Percentiles rank a stretch among this genome's conserved stretches.
Evolutionary conservation across 2,113 vertebrate species (phyloP).

Genomic region (Phalacrocorax aristotelis): DNA sequence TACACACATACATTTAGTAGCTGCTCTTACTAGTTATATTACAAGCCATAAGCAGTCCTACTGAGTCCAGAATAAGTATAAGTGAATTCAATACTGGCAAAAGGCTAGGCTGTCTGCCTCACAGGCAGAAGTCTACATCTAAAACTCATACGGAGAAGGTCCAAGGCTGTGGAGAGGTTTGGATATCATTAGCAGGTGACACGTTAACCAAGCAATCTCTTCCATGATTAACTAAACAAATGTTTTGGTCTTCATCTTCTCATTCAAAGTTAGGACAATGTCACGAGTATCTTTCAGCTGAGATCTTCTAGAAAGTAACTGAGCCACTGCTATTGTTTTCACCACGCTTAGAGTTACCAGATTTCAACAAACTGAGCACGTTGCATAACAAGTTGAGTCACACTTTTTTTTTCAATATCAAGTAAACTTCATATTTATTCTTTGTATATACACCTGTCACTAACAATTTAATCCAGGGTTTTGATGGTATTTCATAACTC

Average conservation of each 20-base stretch:
- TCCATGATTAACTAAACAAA: neutral
- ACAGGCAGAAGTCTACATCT: neutral
- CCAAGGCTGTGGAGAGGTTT: neutral
- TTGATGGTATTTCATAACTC: neutral
- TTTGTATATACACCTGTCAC: neutral
- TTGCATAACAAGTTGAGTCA: neutral
- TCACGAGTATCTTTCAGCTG: neutral
- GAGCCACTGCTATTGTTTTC: neutral
- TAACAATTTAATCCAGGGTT: neutral
- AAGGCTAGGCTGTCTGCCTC: neutral
- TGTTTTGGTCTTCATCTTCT: neutral
- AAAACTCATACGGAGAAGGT: neutral
- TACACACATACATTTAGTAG: neutral
- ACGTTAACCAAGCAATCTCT: neutral
- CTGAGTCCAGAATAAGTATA: neutral
- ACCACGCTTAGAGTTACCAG: neutral
- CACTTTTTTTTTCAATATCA: neutral
- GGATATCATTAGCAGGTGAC: neutral
- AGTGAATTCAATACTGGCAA: neutral
- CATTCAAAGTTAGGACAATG: neutral
- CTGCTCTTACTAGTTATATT: neutral
- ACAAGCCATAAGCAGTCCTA: neutral
- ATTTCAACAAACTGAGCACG: neutral
- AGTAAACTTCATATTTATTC: neutral
- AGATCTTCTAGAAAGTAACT: neutral